phyloP scores from a whole-genome alignment of 2,113 vertebrate species.

The Pavo muticus region DNA sequence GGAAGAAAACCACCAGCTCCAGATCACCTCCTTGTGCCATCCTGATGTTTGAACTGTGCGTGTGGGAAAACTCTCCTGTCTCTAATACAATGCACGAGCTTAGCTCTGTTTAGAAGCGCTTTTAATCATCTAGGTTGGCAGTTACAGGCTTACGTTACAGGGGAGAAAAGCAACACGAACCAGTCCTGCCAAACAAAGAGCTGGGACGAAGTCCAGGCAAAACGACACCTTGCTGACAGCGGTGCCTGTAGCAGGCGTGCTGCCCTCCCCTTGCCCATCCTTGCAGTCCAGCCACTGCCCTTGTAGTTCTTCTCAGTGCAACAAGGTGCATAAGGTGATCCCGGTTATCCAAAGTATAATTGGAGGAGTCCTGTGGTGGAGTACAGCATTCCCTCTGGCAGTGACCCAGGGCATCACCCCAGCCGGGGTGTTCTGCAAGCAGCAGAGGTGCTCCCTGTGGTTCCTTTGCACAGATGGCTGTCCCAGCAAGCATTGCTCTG shows the following conservation, averaged over 20 bases:
- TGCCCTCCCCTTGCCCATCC: background rate
- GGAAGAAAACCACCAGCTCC: background rate
- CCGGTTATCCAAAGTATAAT: accelerated
- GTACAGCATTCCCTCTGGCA: background rate
- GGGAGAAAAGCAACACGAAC: background rate
- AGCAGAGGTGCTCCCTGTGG: accelerated
- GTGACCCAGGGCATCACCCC: background rate
- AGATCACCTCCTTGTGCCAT: background rate
- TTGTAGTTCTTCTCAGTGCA: accelerated
- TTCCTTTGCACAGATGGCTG: background rate
- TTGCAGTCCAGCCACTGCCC: background rate
- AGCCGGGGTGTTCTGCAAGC: background rate
- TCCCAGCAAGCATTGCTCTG: background rate
- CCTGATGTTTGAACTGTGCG: background rate
- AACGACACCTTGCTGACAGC: background rate
- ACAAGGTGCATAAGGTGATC: background rate
- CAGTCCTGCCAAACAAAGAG: background rate
- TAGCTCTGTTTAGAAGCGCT: background rate
- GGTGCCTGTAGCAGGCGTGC: background rate
- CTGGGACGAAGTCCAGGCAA: background rate
- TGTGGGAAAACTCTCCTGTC: background rate
- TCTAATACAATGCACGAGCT: accelerated
- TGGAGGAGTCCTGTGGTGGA: background rate
- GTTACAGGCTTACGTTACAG: background rate
- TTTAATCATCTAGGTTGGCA: background rate